phyloP scores from a whole-genome alignment of 2,113 vertebrate species.

The Aythya baeri region DNA sequence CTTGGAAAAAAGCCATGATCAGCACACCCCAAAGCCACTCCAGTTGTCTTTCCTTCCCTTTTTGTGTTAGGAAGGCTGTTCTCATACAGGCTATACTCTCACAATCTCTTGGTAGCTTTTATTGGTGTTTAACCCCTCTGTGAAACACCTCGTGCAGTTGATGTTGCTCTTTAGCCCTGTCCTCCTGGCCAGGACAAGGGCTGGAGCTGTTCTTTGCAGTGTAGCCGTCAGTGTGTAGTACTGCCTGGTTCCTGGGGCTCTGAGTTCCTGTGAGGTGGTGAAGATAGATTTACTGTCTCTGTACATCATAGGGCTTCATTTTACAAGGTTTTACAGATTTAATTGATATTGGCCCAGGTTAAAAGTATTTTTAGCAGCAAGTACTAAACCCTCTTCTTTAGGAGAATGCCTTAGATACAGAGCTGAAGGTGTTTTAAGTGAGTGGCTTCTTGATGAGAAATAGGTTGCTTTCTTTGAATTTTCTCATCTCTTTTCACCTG shows the following conservation, averaged over 20 bases:
- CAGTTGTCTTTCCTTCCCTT: not conserved
- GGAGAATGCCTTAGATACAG: not conserved
- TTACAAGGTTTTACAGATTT: not conserved
- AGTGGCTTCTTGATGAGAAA: not conserved
- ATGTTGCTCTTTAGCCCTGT: not conserved
- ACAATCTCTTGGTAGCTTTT: not conserved
- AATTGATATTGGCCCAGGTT: not conserved
- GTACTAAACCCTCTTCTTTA: not conserved
- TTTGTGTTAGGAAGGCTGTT: not conserved
- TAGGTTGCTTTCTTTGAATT: not conserved
- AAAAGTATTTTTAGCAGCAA: not conserved
- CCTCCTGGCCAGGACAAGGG: not conserved
- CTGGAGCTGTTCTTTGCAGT: not conserved
- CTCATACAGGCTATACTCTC: not conserved
- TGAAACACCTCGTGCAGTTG: not conserved
- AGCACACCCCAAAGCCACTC: not conserved
- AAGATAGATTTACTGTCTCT: not conserved
- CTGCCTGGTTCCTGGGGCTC: not conserved
- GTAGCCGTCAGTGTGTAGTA: rapidly evolving
- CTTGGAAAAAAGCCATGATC: not conserved
- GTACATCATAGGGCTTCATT: not conserved
- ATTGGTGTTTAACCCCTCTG: not conserved
- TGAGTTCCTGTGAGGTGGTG: not conserved
- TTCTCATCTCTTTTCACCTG: not conserved
- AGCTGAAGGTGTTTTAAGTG: not conserved